These are phyloP conservation scores for Gopherus flavomarginatus DNA, from an alignment of 2,113 vertebrate species.

Conservation along the genomic window DNA sequence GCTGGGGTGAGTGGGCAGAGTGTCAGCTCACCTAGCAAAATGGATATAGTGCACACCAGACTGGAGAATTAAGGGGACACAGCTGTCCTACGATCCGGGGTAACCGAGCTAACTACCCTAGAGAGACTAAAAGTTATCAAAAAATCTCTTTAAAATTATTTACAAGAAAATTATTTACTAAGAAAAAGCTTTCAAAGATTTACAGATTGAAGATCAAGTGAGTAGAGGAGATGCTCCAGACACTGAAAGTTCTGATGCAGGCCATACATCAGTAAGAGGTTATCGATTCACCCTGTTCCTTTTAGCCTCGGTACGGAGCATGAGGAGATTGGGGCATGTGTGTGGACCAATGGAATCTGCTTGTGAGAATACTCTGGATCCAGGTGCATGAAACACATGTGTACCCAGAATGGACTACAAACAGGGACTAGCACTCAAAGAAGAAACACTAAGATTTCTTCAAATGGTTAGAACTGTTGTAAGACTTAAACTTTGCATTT, in stretches of 20 bases:
- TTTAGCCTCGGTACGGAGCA: background rate
- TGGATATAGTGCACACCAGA: background rate
- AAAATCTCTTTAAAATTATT: background rate
- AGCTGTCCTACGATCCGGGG: background rate
- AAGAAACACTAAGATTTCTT: background rate
- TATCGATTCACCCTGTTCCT: background rate
- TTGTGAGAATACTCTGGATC: background rate
- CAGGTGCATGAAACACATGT: background rate
- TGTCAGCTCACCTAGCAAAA: background rate
- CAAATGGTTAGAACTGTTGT: background rate
- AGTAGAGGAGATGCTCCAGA: background rate
- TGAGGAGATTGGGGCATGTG: background rate
- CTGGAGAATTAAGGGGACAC: background rate
- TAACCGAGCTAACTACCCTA: background rate
- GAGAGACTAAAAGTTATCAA: background rate
- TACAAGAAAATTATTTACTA: background rate
- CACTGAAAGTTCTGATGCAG: background rate
- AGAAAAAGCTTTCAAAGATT: background rate
- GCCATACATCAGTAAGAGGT: background rate
- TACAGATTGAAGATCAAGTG: background rate
- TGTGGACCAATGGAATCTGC: background rate
- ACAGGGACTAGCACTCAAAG: background rate
- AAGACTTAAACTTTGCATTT: background rate
- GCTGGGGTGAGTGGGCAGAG: background rate
- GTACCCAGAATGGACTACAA: background rate